Evolutionary conservation across 1,140 invertebrate genomes (phyloP), one percentile per base, ranked within the genome.

Genomic region (Neomicropteryx cornuta): DNA sequence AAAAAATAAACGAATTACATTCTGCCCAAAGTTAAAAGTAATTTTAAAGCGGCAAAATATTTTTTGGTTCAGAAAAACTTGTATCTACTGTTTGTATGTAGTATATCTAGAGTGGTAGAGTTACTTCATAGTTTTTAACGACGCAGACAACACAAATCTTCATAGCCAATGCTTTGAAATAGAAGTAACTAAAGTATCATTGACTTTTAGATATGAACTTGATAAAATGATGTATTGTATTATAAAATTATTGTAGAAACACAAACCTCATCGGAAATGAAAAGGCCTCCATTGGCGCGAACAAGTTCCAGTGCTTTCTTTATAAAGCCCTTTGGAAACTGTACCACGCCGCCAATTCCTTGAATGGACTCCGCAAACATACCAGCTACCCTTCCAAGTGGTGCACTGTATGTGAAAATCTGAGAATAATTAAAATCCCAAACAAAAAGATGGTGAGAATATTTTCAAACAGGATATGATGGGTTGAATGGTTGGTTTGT

Each of bases 341-440:
- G 94, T 0, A 97, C 83, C 1, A 78, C 70, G 10, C 93, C 95
- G 10, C 89, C 90, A 17, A 93, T 79, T 20, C 94, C 90, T 66
- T 96, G 92, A 49, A 97, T 96, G 3, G 88, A 87, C 65, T 98
- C 95, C 1, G 86, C 88, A 57, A 97, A 85, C 52, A 97, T 81
- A 11, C 76, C 94, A 3, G 89, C 94, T 18, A 93, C 68, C 51
- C 72, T 75, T 6, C 77, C 77, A 38, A 58, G 58, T 1, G 90
- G 82, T 32, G 89, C 54, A 11, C 81, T 83, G 52, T 82, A 83
- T 38, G 72, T 72, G 38, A 97, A 71, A 2, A 77, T 60, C 65
- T 68, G 37, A 38, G 18, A 43, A 24, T 18, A 27, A 27, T 27
- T 8, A 27, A 27, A 13, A 8, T 8, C 23, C 23, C 13, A 27